Percentiles rank a stretch among this genome's conserved stretches.
phyloP scores from a whole-genome alignment of 2,797 vertebrate species.

The Malurus leucopterus region DNA sequence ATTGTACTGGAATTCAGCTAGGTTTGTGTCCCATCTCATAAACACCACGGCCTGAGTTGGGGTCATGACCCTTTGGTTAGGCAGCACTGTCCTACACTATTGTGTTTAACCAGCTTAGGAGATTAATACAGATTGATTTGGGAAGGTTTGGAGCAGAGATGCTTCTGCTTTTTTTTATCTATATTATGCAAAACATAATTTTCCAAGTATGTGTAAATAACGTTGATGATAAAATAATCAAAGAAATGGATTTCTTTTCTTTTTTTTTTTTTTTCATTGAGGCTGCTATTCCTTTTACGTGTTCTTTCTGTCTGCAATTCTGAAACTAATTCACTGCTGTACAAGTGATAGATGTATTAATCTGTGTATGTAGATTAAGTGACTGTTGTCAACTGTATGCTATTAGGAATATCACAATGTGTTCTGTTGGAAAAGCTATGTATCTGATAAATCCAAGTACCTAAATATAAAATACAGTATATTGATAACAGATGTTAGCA shows the following conservation, averaged over 20 bases:
- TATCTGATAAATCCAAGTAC: constrained; percentile 11
- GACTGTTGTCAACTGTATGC: neutral
- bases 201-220: neutral
- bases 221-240: neutral
- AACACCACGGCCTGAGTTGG: neutral
- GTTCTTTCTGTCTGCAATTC: neutral
- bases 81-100: neutral
- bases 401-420: neutral
- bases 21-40: neutral
- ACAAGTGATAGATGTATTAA: neutral
- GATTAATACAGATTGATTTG: neutral
- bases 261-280: neutral
- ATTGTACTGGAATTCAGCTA: neutral
- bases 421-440: neutral
- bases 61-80: neutral
- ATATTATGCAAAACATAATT: neutral
- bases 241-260: neutral
- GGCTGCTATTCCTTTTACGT: neutral
- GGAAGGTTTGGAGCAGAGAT: neutral
- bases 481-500: constrained; percentile 46
- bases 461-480: constrained; percentile 16
- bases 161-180: neutral
- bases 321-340: constrained; percentile 14
- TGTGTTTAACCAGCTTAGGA: neutral
- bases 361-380: constrained; percentile 15